Conservation (phyloP, 2,113 vertebrate species). For the Cnemophilus loriae region DNA sequence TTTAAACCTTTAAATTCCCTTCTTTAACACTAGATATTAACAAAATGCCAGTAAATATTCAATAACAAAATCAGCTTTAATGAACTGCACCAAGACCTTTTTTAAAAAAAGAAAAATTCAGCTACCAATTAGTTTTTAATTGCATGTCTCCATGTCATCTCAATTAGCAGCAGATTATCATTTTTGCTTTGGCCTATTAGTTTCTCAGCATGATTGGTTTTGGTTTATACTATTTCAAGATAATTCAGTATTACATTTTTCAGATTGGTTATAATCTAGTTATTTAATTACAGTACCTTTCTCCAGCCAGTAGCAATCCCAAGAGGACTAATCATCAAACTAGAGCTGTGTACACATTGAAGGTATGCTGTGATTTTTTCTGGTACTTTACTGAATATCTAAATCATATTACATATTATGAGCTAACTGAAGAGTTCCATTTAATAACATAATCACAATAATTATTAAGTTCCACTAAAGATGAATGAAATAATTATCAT, state of each 20-base stretch:
- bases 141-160: background rate
- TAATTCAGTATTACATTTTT: conserved; percentile 36
- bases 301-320: background rate
- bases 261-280: conserved; percentile 27
- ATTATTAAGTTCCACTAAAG: background rate
- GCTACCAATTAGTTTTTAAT: background rate
- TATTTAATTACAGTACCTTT: conserved; percentile 42
- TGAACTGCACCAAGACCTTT: background rate
- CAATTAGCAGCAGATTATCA: conserved; percentile 39
- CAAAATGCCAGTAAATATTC: conserved; percentile 27
- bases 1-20: background rate
- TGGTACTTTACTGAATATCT: background rate
- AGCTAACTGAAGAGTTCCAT: background rate
- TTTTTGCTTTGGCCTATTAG: background rate
- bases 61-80: background rate
- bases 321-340: background rate
- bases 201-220: conserved; percentile 6
- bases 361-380: background rate
- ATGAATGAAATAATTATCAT: background rate
- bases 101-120: background rate
- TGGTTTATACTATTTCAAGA: conserved; percentile 13
- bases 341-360: background rate
- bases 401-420: background rate
- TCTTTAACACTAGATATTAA: background rate
- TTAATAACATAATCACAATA: background rate